Evolutionary conservation across 92 coral and sea anemone genomes (phyloP).

Genomic region (Palythoa heliodiscus): DNA sequence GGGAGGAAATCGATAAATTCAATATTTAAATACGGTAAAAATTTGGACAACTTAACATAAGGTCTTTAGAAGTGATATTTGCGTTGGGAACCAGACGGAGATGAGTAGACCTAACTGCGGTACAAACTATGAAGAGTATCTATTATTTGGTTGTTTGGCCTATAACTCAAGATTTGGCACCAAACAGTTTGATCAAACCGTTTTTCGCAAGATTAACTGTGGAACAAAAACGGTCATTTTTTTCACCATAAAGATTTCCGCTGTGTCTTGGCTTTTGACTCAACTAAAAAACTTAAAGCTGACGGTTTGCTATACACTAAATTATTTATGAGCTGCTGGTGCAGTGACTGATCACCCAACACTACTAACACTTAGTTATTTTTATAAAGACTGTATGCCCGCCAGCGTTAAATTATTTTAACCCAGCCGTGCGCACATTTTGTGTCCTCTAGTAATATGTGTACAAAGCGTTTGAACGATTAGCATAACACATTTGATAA

Average conservation of each 20-base stretch:
- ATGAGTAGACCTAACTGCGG: no score
- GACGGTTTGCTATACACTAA: neutral
- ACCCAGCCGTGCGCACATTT: slow-evolving; percentile 28
- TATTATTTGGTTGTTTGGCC: no score
- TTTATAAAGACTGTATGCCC: slow-evolving; percentile 13
- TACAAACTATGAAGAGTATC: no score
- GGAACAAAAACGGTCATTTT: no score
- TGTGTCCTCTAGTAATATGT: slow-evolving; percentile 31
- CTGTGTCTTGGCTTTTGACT: neutral
- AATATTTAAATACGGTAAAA: no score
- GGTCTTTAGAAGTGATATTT: no score
- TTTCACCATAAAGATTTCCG: neutral
- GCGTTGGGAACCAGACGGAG: no score
- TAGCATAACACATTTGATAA: slow-evolving; percentile 51
- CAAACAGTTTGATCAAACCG: no score
- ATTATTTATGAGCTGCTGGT: neutral
- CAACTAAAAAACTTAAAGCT: neutral
- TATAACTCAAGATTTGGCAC: no score
- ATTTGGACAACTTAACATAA: no score
- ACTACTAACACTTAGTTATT: slow-evolving; percentile 15
- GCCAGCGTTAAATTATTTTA: slow-evolving; percentile 42
- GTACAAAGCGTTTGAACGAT: slow-evolving; percentile 48
- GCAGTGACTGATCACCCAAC: slow-evolving; percentile 23
- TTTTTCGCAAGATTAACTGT: no score
- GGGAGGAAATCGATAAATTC: no score